Evolutionary conservation across 2,888 invertebrate genomes (phyloP), one percentile per base, ranked within the genome.

Genomic region (Caenorhabditis macrosperma): DNA sequence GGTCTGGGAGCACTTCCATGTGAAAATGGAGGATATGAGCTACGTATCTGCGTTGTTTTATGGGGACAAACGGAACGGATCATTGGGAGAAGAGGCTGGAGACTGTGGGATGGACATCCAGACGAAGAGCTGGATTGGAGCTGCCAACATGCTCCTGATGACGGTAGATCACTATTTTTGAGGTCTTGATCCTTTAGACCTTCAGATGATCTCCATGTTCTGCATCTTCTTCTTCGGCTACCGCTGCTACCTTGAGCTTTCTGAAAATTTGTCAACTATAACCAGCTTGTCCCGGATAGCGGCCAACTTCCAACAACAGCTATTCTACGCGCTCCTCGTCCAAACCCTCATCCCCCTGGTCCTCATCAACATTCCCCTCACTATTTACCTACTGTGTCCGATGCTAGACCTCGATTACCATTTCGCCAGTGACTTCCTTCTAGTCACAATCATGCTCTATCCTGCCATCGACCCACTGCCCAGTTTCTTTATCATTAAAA

Each of bases 271-370:
- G 41, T 33, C 35, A 30, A 10, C 20, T 28, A 1, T 9, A 24
- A 0, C 44, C 15, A 17, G 0, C n/a, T n/a, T n/a, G 7, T 17
- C 52, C 1, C 4, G 10, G 0, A 12, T 35, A 1, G 30, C 63
- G 20, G 33, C 61, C 15, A 64, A 55, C 17, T 55, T 72, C 6
- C 72, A 72, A 26, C 30, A 30, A 1, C 69, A 71, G 61, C 44
- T 71, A 1, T 71, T 71, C 54, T 48, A 71, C 26, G 61, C 69
- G n/a, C 44, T 71, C 20, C 54, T 61, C 1, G 52, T 71, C 33
- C 69, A 71, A 35, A 71, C 69, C 10, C n/a, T 60, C 10, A 71
- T 71, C n/a, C 69, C 69, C 50, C 35, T 71, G 6, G 52, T 61
- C 15, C 61, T 71, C 2, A 60, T 71, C 52, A 61, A 71, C 12